phyloP scores from a whole-genome alignment of 2,113 vertebrate genomes.

The Crocuta crocuta region DNA sequence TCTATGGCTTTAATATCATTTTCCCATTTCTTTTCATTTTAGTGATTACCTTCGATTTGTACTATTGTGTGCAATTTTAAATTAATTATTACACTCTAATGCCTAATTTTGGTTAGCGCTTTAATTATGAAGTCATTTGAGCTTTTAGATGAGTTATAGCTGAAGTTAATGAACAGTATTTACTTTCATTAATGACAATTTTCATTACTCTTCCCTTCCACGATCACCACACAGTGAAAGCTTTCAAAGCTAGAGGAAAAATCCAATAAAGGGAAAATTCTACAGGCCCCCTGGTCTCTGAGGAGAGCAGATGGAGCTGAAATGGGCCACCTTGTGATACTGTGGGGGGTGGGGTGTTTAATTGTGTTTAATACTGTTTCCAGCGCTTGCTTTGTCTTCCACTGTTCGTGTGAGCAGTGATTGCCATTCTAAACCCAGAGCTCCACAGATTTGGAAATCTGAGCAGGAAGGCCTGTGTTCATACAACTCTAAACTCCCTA shows the following conservation, averaged over 20 bases:
- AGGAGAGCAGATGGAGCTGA: neutral
- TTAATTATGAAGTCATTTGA: constrained; percentile 77
- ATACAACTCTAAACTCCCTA: neutral
- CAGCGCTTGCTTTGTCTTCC: neutral
- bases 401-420: neutral
- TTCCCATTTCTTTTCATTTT: constrained; percentile 53
- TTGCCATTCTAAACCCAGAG: neutral
- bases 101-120: constrained; percentile 54
- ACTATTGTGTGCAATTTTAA: constrained; percentile 53
- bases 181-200: constrained; percentile 79
- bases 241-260: constrained; percentile 55
- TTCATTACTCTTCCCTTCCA: constrained; percentile 66
- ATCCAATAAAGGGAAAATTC: neutral
- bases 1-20: constrained; percentile 54
- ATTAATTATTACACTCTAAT: constrained; percentile 50
- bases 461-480: neutral
- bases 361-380: neutral
- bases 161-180: constrained; percentile 73
- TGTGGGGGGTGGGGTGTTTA: neutral
- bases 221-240: neutral
- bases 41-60: constrained; percentile 60
- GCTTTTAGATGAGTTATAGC: constrained; percentile 57
- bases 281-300: neutral
- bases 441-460: neutral
- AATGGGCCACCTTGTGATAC: neutral